Evolutionary conservation across 2,797 vertebrate species (phyloP).

Genomic region (Scomberomorus guttatus): DNA sequence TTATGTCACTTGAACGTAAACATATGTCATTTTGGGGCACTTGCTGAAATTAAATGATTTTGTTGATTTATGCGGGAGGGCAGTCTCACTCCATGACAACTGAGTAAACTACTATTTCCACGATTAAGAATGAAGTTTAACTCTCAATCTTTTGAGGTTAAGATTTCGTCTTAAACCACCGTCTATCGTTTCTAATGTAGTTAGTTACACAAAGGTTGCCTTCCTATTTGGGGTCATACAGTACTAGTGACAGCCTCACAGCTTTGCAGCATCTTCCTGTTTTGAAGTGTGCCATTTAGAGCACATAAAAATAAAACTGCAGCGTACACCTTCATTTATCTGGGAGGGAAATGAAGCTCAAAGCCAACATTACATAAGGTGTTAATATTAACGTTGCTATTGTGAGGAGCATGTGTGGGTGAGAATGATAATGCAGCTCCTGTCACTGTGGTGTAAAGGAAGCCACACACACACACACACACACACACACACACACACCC

Average conservation of each 20-base stretch:
- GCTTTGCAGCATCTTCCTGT: slow-evolving; percentile 29
- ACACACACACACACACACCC: slow-evolving; percentile 8
- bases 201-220: slow-evolving; percentile 6
- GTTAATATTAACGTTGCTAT: slow-evolving; percentile 64
- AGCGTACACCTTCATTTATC: slow-evolving; percentile 37
- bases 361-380: slow-evolving; percentile 61
- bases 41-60: too few relatives aligned
- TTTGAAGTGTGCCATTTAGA: slow-evolving; percentile 41
- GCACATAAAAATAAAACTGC: slow-evolving; percentile 41
- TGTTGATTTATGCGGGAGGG: too few relatives aligned
- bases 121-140: too few relatives aligned
- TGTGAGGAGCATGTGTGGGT: slow-evolving; percentile 56
- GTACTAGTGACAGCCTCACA: slow-evolving; percentile 7
- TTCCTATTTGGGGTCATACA: slow-evolving; percentile 7
- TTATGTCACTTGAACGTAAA: too few relatives aligned
- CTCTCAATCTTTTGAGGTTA: too few relatives aligned
- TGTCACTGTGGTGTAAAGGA: slow-evolving; percentile 51
- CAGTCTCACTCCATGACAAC: too few relatives aligned
- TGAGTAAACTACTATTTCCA: too few relatives aligned
- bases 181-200: too few relatives aligned
- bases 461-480: slow-evolving; percentile 29
- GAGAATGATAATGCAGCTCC: slow-evolving; percentile 84
- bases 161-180: too few relatives aligned
- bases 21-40: too few relatives aligned
- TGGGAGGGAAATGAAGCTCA: slow-evolving; percentile 49